Conservation (phyloP, 2,113 vertebrate genomes). For the Rattus rattus region DNA sequence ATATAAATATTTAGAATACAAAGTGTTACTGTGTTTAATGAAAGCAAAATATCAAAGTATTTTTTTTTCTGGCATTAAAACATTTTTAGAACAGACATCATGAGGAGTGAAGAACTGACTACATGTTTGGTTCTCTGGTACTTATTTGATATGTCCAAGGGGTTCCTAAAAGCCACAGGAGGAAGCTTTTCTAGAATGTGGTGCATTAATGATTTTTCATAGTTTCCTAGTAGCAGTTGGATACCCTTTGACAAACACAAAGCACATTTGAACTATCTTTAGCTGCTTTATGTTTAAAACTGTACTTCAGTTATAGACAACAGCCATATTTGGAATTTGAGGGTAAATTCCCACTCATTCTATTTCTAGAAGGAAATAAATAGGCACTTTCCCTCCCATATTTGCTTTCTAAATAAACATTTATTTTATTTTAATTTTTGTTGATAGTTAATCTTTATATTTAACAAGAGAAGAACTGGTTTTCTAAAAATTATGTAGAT, state of each 20-base stretch:
- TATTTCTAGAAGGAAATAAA: neutral
- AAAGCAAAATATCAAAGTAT: neutral
- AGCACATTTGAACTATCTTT: conserved; percentile 9
- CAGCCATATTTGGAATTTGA: neutral
- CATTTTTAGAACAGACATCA: neutral
- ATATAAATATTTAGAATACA: neutral
- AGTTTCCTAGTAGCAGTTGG: neutral
- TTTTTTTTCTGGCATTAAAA: neutral
- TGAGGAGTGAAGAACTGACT: neutral
- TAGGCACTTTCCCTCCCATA: neutral
- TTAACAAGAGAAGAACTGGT: neutral
- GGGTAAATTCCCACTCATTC: neutral
- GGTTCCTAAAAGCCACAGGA: neutral
- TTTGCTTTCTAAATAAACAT: conserved; percentile 2
- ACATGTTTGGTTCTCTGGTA: neutral
- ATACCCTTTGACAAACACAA: neutral
- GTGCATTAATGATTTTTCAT: neutral
- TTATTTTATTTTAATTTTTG: neutral
- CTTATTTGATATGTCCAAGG: neutral
- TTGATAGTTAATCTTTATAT: neutral
- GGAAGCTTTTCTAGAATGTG: neutral
- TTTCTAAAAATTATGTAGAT: neutral
- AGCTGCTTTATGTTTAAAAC: neutral
- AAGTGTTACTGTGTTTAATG: neutral
- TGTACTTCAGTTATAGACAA: neutral